These are phyloP conservation scores for Akabosia matsudoensis DNA, from an alignment of 1,140 invertebrate genomes.

Conservation along the genomic window DNA sequence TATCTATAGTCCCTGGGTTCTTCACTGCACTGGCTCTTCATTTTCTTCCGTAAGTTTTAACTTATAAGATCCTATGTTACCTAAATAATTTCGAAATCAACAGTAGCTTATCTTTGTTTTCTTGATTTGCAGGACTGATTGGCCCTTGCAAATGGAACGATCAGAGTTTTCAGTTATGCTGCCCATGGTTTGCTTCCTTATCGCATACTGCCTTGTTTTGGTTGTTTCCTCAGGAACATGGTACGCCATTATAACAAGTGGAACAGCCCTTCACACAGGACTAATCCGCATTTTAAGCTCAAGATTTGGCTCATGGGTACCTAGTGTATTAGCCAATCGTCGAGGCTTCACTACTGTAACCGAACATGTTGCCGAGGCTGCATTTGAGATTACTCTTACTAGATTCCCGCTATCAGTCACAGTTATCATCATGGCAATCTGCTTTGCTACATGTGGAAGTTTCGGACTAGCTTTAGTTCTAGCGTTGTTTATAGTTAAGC, in stretches of 20 bases:
- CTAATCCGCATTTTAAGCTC: background rate
- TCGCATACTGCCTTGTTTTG: conserved; percentile 32
- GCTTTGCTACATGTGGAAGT: conserved; percentile 36
- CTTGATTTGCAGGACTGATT: conserved; percentile 33
- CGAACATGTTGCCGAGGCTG: conserved; percentile 39
- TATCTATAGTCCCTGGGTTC: conserved; percentile 38
- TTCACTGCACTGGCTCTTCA: conserved; percentile 17
- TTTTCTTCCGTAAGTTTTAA: conserved; percentile 36
- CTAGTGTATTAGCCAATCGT: background rate
- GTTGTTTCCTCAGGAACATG: conserved; percentile 23
- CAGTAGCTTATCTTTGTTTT: too few relatives aligned
- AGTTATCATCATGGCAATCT: conserved; percentile 34
- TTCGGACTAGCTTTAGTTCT: conserved; percentile 27
- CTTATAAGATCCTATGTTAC: too few relatives aligned
- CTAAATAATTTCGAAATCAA: too few relatives aligned
- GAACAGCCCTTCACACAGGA: conserved; percentile 35
- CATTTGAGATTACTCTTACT: conserved; percentile 39
- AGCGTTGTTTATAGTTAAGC: conserved; percentile 31
- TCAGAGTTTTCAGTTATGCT: conserved; percentile 30
- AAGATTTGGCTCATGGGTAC: background rate
- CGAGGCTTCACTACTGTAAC: conserved; percentile 8
- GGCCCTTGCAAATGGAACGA: conserved; percentile 19
- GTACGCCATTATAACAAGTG: conserved; percentile 30
- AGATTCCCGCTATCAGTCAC: conserved; percentile 38
- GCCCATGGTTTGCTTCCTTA: conserved; percentile 34